These are phyloP conservation scores for Pica pica DNA, from an alignment of 2,113 vertebrate species.

Conservation along the genomic window DNA sequence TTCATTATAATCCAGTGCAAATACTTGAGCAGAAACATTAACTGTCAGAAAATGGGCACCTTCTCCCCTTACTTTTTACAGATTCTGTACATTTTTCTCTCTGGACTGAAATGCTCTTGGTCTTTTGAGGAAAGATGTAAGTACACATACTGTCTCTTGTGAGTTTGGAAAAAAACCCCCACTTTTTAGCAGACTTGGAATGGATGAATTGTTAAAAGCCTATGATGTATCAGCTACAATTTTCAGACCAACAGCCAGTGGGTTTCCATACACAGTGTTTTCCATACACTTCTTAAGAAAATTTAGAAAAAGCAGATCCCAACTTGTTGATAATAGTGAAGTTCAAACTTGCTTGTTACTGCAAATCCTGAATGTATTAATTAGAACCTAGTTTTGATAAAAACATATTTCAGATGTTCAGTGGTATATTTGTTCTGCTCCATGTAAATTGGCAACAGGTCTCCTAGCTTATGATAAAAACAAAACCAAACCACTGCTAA, in stretches of 20 bases:
- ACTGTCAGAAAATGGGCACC: neutral
- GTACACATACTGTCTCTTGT: neutral
- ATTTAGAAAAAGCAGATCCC: neutral
- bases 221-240: neutral
- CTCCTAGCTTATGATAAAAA: neutral
- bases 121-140: neutral
- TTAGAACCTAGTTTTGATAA: neutral
- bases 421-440: neutral
- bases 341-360: neutral
- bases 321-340: neutral
- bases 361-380: neutral
- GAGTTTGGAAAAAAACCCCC: neutral
- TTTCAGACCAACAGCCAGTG: neutral
- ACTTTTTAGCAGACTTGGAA: neutral
- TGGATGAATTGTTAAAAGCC: neutral
- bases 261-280: neutral
- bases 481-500: neutral
- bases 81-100: neutral
- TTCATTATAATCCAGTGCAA: conserved; percentile 62
- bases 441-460: neutral
- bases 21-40: conserved; percentile 31
- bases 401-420: neutral
- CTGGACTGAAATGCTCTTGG: neutral
- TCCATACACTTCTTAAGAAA: neutral
- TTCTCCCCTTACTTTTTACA: neutral